Conservation (phyloP, 2,113 vertebrate genomes). For the Tor tambroides region DNA sequence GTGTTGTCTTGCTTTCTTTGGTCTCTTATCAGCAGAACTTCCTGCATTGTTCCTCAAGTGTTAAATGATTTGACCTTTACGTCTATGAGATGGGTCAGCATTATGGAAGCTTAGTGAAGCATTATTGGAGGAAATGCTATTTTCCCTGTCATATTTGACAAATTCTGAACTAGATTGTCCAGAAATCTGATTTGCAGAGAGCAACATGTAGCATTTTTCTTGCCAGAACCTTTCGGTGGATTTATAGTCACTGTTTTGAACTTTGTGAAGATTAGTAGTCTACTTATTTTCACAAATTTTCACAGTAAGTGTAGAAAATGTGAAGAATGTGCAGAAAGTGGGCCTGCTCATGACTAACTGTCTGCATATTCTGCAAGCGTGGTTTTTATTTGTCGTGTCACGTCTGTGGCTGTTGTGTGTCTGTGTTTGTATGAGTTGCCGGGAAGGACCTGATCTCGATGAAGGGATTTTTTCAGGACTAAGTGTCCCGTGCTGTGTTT, state of each 20-base stretch:
- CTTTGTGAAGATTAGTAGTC: background rate
- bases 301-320: background rate
- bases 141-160: background rate
- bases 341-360: background rate
- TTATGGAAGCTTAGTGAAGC: constrained; percentile 2
- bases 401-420: constrained; percentile 12
- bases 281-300: background rate
- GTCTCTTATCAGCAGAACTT: constrained; percentile 38
- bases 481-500: background rate
- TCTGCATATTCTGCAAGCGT: background rate
- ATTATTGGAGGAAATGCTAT: background rate
- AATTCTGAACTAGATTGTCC: background rate
- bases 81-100: background rate
- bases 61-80: constrained; percentile 30
- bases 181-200: background rate
- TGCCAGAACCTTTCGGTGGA: background rate
- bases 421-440: background rate
- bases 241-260: background rate
- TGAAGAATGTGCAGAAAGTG: background rate
- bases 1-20: constrained; percentile 22
- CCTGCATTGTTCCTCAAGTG: constrained; percentile 25
- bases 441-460: background rate
- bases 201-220: background rate
- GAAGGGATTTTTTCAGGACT: constrained; percentile 31
- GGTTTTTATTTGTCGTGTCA: background rate